Base-by-base conservation (phyloP, 1,140 invertebrate species). In the Scaptomyza montana region DNA sequence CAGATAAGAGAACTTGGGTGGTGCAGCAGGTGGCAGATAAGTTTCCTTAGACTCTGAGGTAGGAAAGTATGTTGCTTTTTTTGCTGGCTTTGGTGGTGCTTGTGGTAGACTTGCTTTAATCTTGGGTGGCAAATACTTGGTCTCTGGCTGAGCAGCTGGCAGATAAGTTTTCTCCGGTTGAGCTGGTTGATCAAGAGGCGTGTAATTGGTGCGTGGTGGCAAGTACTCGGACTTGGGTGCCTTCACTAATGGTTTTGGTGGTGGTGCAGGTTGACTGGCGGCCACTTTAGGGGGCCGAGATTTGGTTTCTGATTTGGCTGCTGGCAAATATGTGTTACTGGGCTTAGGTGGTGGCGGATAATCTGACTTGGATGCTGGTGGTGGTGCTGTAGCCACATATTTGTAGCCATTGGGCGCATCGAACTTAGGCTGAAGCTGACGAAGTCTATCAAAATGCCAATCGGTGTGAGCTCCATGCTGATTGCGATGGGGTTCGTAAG, bases 231-330 rank as follows among this genome's bases (percentile, higher is more conserved):
- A 4, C 62, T 72, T 72, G 69, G 74, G 69, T 8, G 63, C 51
- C 46, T 46, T 65, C 6, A 19, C 49, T 41, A 67, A 53, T 4
- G 84, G 82, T 4, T 68, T 69, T 25, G 82, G 81, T 12, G 81
- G 81, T 7, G 81, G 82, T 43, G 82, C 82, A 5, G 84, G 85
- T 50, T 84, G 36, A 4, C 45, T 72, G 33, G 84, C 77, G 4
- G 77, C 70, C 5, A 89, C 73, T 67, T 89, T 89, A 12, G 82
- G 78, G 8, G 82, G 82, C 65, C 87, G 41, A 33, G 89, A 89
- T 33, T 80, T 75, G 1, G 45, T 39, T 2, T 57, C 64, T 0
- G 80, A 73, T 43, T 70, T 74, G 0, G 63, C 10, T 0, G 84
- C 73, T 1, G 77, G 77, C 74, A 78, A 33, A 47, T 78, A 78